Evolutionary conservation across 2,113 vertebrate genomes (phyloP).

Genomic region (Esox niger): DNA sequence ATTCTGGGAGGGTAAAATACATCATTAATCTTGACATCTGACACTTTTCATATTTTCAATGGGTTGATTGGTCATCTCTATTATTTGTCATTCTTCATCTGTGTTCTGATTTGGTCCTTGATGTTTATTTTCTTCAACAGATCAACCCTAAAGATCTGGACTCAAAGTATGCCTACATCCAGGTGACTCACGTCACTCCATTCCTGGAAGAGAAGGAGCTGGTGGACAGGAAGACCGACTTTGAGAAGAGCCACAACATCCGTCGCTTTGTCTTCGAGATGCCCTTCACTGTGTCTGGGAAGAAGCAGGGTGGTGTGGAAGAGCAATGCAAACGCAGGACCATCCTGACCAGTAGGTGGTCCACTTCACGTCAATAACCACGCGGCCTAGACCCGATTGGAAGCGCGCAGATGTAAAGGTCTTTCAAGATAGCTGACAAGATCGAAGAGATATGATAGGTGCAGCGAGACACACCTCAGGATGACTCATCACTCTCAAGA

Average conservation of each 20-base stretch:
- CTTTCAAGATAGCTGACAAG: not conserved
- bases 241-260: constrained; percentile 95
- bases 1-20: constrained; percentile 87
- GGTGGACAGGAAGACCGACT: constrained; percentile 91
- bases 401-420: no score
- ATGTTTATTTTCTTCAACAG: no score
- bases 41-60: not conserved
- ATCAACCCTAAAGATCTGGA: constrained; percentile 98
- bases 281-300: constrained; percentile 94
- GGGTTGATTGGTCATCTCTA: not conserved
- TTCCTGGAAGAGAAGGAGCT: constrained; percentile 96
- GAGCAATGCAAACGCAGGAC: constrained; percentile 96
- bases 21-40: not conserved
- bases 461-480: not conserved
- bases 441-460: not conserved
- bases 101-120: no score
- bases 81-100: not conserved
- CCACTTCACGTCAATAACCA: not conserved
- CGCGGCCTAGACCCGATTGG: no score
- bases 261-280: constrained; percentile 97
- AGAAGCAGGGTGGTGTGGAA: constrained; percentile 91
- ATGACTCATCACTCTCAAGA: not conserved
- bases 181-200: constrained; percentile 93
- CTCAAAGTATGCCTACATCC: constrained; percentile 96
- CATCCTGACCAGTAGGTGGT: constrained; percentile 82